Base-by-base conservation (phyloP, 2,113 vertebrate genomes). In the Triplophysa dalaica region DNA sequence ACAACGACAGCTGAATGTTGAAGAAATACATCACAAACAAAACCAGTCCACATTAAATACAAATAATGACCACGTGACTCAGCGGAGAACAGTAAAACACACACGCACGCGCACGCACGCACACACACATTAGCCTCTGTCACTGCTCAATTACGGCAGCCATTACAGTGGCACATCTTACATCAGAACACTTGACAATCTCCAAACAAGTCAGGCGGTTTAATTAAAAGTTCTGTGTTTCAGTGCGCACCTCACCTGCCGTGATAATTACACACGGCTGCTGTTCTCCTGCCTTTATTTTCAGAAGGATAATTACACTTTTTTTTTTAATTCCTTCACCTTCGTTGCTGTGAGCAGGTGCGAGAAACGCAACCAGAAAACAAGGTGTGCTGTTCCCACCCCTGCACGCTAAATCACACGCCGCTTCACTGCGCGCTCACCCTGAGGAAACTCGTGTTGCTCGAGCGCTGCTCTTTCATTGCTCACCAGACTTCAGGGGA, bases 291-390 rank as follows among this genome's bases (percentile, higher is more conserved):
- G 85, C 90, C 87, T 92, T 91, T 92, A 88, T 92, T 89, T 92
- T 88, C 89, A 89, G 91, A 90, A 82, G 87, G 87, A 81, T 86
- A 92, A 92, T 92, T 92, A 91, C 86, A 84, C 91, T 88, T 87
- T 88, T 87, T 68, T 83, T 87, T 74, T 26, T 65, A 77, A 29
- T 77, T 72, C 66, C 54, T 80, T 75, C 76, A 83, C 79, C 85
- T 86, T 69, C 45, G 61, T 70, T 69, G 66, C 72, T 87, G 75
- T 58, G 78, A 91, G 88, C 91, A 91, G 90, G 90, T 91, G 90
- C 78, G 85, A 82, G 56, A 85, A 82, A 64, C 62, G 2, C 86
- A 81, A 80, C 60, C 22, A 77, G 77, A 82, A 82, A 75, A 83
- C 79, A 84, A 79, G 84, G 58, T 65, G 70, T 24, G 69, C 78